phyloP scores from a whole-genome alignment of 2,797 vertebrate genomes.

The Siniperca scherzeri region DNA sequence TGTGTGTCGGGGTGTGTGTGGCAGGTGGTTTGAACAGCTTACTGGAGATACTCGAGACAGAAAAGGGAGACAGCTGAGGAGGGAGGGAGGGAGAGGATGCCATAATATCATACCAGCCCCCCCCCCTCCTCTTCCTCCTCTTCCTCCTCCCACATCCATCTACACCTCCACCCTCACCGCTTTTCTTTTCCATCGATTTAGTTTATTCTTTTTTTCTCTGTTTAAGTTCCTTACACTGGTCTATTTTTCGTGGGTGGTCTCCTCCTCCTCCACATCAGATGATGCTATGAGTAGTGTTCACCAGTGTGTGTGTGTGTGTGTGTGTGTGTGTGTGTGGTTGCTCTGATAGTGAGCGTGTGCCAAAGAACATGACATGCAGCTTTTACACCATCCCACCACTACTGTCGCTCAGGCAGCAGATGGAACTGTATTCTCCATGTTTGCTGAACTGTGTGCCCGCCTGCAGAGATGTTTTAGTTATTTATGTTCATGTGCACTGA shows the following conservation, averaged over 20 bases:
- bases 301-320: not conserved
- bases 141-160: not conserved
- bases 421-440: not conserved
- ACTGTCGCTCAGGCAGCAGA: constrained; percentile 1
- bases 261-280: constrained; percentile 36
- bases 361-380: constrained; percentile 30
- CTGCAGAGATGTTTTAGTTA: too few relatives aligned
- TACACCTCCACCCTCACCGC: constrained; percentile 26
- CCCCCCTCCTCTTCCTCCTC: not conserved
- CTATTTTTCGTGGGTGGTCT: constrained; percentile 36
- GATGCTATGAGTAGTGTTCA: constrained; percentile 12
- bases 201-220: constrained; percentile 20
- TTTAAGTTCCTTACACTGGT: constrained; percentile 5
- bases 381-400: constrained; percentile 24
- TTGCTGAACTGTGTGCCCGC: too few relatives aligned
- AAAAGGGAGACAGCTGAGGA: constrained; percentile 35
- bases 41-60: constrained; percentile 11
- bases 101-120: constrained; percentile 11
- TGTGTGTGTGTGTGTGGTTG: not conserved
- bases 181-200: constrained; percentile 37
- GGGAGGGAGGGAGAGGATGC: constrained; percentile 6
- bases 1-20: constrained; percentile 15
- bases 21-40: constrained; percentile 65
- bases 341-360: not conserved
- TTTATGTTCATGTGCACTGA: too few relatives aligned